Conservation (phyloP, 2,888 invertebrate genomes). For the Tineola bisselliella region DNA sequence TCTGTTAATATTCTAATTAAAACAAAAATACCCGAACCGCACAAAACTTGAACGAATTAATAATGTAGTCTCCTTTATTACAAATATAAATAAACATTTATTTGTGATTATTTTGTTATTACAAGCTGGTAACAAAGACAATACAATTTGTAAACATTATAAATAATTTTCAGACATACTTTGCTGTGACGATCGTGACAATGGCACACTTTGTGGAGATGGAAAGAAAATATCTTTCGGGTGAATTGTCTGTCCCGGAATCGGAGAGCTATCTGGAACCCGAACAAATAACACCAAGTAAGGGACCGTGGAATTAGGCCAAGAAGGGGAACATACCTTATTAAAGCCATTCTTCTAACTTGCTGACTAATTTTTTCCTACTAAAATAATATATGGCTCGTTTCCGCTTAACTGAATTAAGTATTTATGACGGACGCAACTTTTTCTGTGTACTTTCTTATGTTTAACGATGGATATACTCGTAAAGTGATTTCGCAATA, state of each 20-base stretch:
- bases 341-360: slow-evolving; percentile 1
- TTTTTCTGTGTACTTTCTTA: neutral
- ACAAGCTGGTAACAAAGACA: neutral
- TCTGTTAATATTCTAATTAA: neutral
- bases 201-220: slow-evolving; percentile 73
- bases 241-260: slow-evolving; percentile 62
- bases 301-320: slow-evolving; percentile 25
- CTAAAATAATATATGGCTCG: neutral
- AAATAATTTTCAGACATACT: slow-evolving; percentile 70
- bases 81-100: neutral
- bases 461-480: neutral
- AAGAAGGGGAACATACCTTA: slow-evolving; percentile 1
- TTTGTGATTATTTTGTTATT: neutral
- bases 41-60: too few relatives aligned
- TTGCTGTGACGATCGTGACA: slow-evolving; percentile 70
- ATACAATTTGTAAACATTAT: neutral
- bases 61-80: neutral
- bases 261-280: slow-evolving; percentile 69
- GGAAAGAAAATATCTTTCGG: slow-evolving; percentile 72
- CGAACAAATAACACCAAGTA: slow-evolving; percentile 61
- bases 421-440: neutral
- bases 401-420: neutral
- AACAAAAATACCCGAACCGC: neutral
- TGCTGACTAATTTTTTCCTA: neutral
- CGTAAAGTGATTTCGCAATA: neutral